Base-by-base conservation (phyloP, 2,797 vertebrate species). In the Phataginus tetradactyla region DNA sequence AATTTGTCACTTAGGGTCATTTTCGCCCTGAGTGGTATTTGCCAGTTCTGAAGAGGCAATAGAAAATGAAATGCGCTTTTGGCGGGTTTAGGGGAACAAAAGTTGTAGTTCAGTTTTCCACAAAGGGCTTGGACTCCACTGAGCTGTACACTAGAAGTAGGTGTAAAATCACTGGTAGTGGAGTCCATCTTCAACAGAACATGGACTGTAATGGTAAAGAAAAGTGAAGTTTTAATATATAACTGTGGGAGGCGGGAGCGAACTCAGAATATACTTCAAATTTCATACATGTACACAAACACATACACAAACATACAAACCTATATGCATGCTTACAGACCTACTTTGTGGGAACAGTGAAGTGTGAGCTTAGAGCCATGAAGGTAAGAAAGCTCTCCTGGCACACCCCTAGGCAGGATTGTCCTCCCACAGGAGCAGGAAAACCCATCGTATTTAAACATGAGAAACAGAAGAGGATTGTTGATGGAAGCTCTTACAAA, bases 21-120 rank as follows among this genome's bases (percentile, higher is more conserved):
- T 90, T 90, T 83, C 86, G 55, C 14, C 23, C 51, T 66, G 23
- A 21, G 20, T 79, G 15, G 14, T 86, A 29, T 87, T 75, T 86
- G 7, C 64, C 42, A 23, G 5, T 85, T 89, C 42, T 86, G 37
- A 94, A 79, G 45, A 80, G 32, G 37, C 68, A 88, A 59, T 42
- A 86, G 53, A 79, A 93, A 53, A 86, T 32, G 27, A 81, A 15
- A 42, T 72, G 1, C 94, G 81, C 15, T 93, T 94, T 83, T 68
- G 86, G 21, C 32, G 72, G 15, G 17, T 75, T 32, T 68, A 49
- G 15, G 29, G 53, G 4, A 27, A 45, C 39, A 69, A 45, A 77
- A 88, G 29, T 51, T 71, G 74, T 29, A 84, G 23, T 55, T 89
- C 49, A 78, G 17, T 87, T 89, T 91, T 85, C 74, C 49, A 72